phyloP scores from a whole-genome alignment of 2,888 invertebrate genomes.

The Orchesellides sinensis region DNA sequence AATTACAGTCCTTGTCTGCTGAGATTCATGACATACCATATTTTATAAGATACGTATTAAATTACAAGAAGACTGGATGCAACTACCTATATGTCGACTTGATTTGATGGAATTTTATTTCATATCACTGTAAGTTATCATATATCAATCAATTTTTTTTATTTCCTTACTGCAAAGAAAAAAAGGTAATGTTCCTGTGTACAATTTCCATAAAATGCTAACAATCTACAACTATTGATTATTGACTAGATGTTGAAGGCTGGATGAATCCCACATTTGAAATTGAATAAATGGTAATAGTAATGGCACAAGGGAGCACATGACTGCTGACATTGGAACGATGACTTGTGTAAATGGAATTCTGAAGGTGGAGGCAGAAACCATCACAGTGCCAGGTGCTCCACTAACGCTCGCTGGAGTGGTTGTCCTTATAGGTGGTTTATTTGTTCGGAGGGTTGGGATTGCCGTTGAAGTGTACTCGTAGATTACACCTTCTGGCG shows the following conservation, averaged over 20 bases:
- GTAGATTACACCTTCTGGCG: conserved; percentile 59
- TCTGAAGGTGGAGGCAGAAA: conserved; percentile 24
- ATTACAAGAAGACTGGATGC: too few relatives aligned
- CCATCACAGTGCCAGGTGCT: conserved; percentile 15
- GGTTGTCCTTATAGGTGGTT: conserved; percentile 33
- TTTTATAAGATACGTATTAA: too few relatives aligned
- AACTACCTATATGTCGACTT: too few relatives aligned
- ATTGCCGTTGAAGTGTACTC: conserved; percentile 56
- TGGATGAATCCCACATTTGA: conserved; percentile 36
- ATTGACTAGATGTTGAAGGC: conserved; percentile 56
- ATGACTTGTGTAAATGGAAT: conserved; percentile 44
- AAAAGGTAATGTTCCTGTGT: not conserved
- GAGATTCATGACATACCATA: too few relatives aligned
- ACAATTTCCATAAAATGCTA: not conserved
- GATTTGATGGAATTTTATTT: not conserved
- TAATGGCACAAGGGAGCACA: conserved; percentile 50
- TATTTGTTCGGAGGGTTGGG: conserved; percentile 57
- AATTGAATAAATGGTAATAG: conserved; percentile 24
- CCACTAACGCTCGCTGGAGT: conserved; percentile 43
- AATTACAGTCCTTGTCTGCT: too few relatives aligned
- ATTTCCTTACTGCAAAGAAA: not conserved
- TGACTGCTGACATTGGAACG: conserved; percentile 13
- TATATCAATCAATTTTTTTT: not conserved
- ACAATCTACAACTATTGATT: conserved; percentile 22
- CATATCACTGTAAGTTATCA: not conserved